Evolutionary conservation across 2,113 vertebrate species (phyloP).

Genomic region (Varanus komodoensis): DNA sequence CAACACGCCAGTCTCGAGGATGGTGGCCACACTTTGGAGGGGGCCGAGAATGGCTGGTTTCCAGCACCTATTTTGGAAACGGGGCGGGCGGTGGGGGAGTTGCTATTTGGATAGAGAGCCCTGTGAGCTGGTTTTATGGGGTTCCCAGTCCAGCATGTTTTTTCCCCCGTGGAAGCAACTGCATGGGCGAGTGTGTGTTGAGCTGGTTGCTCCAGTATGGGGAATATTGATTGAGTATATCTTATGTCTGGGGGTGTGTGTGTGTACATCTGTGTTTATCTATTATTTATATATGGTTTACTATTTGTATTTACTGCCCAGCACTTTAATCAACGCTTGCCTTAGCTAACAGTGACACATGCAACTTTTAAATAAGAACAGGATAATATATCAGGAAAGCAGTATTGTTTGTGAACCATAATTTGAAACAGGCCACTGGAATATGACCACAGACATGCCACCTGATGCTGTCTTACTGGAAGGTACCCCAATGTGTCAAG

Average conservation of each 20-base stretch:
- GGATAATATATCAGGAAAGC: conserved; percentile 68
- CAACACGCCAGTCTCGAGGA: background rate
- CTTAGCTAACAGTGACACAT: conserved; percentile 58
- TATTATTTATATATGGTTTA: conserved; percentile 58
- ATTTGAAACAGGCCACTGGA: conserved; percentile 45
- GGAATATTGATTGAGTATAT: conserved; percentile 55
- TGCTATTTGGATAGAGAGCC: background rate
- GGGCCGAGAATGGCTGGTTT: rapidly evolving
- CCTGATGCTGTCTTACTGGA: no score
- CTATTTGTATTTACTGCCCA: conserved; percentile 73
- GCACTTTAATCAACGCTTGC: conserved; percentile 79
- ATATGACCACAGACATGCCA: background rate
- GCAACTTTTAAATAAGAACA: conserved; percentile 52
- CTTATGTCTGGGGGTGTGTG: conserved; percentile 25
- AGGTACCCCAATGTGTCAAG: no score
- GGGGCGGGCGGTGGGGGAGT: background rate
- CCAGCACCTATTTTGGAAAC: background rate
- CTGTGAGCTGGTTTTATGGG: conserved; percentile 43
- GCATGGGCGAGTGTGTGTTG: background rate
- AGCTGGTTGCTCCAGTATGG: conserved; percentile 37
- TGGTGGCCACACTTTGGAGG: rapidly evolving
- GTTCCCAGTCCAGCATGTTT: background rate
- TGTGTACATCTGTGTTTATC: background rate
- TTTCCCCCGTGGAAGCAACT: background rate
- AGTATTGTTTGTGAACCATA: conserved; percentile 66